These are phyloP conservation scores for Mythimna impura DNA, from an alignment of 2,888 invertebrate species.

Conservation along the genomic window DNA sequence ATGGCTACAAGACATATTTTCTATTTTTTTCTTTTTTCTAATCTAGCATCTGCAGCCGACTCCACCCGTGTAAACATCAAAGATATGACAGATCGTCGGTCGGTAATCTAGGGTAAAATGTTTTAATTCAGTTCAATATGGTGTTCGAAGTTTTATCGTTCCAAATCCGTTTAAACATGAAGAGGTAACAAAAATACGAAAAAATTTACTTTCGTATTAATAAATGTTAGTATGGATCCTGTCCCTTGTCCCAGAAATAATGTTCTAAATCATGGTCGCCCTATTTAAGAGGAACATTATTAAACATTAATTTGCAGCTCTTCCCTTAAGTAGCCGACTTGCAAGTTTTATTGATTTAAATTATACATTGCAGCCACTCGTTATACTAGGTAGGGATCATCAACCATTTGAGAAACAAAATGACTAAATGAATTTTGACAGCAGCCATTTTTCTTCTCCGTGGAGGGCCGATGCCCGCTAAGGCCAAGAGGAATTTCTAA, in stretches of 20 bases:
- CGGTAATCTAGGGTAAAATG: too few relatives aligned
- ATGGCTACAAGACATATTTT: too few relatives aligned
- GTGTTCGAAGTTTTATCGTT: not conserved
- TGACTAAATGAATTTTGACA: not conserved
- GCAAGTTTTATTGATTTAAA: constrained; percentile 75
- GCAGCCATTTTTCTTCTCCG: not conserved
- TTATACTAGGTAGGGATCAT: constrained; percentile 34
- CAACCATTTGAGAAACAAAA: constrained; percentile 25
- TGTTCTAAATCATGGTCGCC: constrained; percentile 7
- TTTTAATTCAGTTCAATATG: not conserved
- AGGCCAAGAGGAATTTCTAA: too few relatives aligned
- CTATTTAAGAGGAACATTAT: constrained; percentile 44
- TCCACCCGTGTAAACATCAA: too few relatives aligned
- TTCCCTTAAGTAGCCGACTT: constrained; percentile 65
- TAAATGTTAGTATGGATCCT: not conserved
- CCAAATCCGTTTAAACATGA: not conserved
- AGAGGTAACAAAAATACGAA: not conserved
- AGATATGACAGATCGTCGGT: too few relatives aligned
- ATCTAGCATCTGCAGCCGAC: too few relatives aligned
- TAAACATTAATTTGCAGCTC: constrained; percentile 69
- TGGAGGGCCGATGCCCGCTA: too few relatives aligned
- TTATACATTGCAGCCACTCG: constrained; percentile 64
- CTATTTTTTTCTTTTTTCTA: too few relatives aligned
- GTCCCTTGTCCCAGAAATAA: not conserved
- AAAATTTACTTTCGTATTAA: not conserved